These are phyloP conservation scores for Atlantisia rogersi DNA, from an alignment of 2,113 vertebrate genomes.

Conservation along the genomic window DNA sequence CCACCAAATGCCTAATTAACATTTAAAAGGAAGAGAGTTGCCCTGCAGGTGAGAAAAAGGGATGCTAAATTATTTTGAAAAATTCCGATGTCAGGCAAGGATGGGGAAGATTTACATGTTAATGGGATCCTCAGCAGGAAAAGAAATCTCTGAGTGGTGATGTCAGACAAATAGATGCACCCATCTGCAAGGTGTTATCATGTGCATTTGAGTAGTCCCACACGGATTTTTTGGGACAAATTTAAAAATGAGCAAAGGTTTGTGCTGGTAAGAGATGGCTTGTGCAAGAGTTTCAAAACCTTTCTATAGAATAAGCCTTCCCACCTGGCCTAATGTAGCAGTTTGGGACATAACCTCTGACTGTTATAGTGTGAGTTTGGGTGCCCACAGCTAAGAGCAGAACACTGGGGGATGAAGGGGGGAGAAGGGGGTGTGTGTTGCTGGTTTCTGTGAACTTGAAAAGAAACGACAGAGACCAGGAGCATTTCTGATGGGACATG, in stretches of 20 bases:
- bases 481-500: not conserved
- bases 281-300: not conserved
- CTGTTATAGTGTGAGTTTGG: not conserved
- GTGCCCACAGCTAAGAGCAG: not conserved
- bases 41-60: constrained; percentile 52
- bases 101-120: constrained; percentile 53
- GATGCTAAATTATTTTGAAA: constrained; percentile 64
- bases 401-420: not conserved
- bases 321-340: not conserved
- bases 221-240: not conserved
- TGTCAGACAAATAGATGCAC: constrained; percentile 35
- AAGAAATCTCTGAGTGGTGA: not conserved
- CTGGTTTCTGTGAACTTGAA: not conserved
- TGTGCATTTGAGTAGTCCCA: not conserved
- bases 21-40: constrained; percentile 34
- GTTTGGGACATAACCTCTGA: not conserved
- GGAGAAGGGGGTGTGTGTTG: no score
- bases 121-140: constrained; percentile 54
- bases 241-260: not conserved
- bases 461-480: not conserved
- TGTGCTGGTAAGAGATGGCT: not conserved
- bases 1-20: constrained; percentile 40
- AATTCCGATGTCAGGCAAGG: constrained; percentile 48
- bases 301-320: not conserved
- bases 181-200: constrained; percentile 23